Evolutionary conservation across 1,140 invertebrate genomes (phyloP).

Genomic region (Platyura marginata): DNA sequence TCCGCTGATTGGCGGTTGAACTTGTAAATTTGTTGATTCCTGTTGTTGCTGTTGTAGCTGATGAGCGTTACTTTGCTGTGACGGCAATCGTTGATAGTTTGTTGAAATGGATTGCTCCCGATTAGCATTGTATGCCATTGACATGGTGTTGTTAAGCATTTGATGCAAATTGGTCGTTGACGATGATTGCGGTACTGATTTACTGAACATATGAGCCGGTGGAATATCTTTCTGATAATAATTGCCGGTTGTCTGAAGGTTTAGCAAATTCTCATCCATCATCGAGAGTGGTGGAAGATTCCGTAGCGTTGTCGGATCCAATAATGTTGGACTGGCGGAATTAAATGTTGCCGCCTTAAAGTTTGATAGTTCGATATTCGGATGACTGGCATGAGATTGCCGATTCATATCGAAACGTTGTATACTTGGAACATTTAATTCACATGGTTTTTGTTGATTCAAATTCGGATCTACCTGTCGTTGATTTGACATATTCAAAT

Average conservation of each 20-base stretch:
- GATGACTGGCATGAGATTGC: neutral
- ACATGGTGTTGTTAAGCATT: constrained; percentile 1
- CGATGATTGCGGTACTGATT: constrained; percentile 1
- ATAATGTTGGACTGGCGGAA: neutral
- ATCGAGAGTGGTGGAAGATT: constrained; percentile 9
- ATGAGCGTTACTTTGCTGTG: constrained; percentile 4
- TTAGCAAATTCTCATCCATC: constrained; percentile 8
- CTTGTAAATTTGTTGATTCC: constrained; percentile 5
- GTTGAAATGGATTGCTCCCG: neutral
- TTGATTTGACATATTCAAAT: neutral
- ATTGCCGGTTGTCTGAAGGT: constrained; percentile 3
- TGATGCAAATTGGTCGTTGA: constrained; percentile 4
- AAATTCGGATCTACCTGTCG: neutral
- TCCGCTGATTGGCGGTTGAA: constrained; percentile 1
- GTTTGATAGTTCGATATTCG: constrained; percentile 1
- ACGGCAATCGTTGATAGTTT: neutral
- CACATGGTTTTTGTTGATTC: neutral
- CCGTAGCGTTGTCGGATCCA: neutral
- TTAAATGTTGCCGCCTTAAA: constrained; percentile 1
- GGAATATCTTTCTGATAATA: constrained; percentile 22
- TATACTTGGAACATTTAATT: neutral
- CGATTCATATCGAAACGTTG: neutral
- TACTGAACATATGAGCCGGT: constrained; percentile 21
- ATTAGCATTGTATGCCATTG: neutral
- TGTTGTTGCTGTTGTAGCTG: constrained; percentile 7